A percentile compares a stretch with the other conserved stretches of the same genome.
Evolutionary conservation across 2,113 vertebrate genomes (phyloP).

Genomic region (Physeter macrocephalus): DNA sequence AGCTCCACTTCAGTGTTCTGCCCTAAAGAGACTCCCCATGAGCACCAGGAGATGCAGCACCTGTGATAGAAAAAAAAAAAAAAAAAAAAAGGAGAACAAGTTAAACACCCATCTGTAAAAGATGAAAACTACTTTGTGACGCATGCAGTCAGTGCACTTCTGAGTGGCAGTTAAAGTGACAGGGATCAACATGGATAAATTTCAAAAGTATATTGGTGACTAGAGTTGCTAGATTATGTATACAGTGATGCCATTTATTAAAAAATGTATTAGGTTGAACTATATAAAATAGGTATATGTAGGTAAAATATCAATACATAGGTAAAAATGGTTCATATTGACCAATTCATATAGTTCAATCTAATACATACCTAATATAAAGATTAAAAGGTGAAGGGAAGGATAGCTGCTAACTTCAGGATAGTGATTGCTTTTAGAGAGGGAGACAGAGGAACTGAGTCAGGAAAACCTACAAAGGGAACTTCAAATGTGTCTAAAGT

Average conservation of each 20-base stretch:
- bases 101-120: neutral
- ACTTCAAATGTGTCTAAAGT: neutral
- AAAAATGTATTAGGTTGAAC: neutral
- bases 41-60: neutral
- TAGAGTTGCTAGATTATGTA: neutral
- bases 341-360: neutral
- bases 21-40: rapidly evolving
- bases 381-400: neutral
- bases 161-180: neutral
- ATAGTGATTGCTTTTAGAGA: neutral
- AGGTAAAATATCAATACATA: neutral
- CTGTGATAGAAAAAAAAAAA: neutral
- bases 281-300: neutral
- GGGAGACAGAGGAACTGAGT: neutral
- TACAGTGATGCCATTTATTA: neutral
- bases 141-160: neutral
- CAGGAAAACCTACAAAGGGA: neutral
- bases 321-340: neutral
- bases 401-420: neutral
- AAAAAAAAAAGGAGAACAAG: too few species aligned
- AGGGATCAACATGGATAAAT: neutral
- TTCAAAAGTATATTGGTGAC: neutral
- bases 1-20: neutral
- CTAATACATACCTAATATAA: neutral
- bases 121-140: neutral